Percentiles rank a stretch among this genome's conserved stretches.
phyloP scores from a whole-genome alignment of 2,797 vertebrate species.

The Ataeniobius toweri region DNA sequence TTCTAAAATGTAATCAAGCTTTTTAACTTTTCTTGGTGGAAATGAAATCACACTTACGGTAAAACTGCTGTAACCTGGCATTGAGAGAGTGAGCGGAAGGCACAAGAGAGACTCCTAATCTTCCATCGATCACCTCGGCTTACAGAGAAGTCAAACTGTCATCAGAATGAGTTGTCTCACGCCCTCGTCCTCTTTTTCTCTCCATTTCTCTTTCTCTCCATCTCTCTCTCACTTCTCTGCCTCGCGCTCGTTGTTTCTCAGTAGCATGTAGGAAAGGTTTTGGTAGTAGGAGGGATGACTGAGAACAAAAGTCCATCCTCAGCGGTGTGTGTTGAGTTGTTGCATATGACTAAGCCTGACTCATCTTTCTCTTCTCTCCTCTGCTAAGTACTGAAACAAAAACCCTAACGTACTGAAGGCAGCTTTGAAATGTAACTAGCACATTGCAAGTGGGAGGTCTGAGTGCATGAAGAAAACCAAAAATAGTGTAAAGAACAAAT shows the following conservation, averaged over 20 bases:
- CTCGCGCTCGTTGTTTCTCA: conserved; percentile 59
- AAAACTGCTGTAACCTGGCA: conserved; percentile 66
- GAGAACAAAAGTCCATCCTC: conserved; percentile 69
- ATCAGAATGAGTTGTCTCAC: conserved; percentile 51
- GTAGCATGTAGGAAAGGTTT: conserved; percentile 56
- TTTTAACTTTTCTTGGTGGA: conserved; percentile 4
- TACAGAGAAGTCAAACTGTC: conserved; percentile 39
- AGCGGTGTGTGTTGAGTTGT: conserved; percentile 60
- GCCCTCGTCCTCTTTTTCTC: conserved; percentile 44
- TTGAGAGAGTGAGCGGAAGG: conserved; percentile 20
- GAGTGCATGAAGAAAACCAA: conserved; percentile 9
- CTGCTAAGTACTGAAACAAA: conserved; percentile 52
- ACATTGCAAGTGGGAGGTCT: conserved; percentile 37
- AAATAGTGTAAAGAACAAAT: not conserved
- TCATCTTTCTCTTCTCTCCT: conserved; percentile 70
- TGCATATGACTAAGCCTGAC: conserved; percentile 76
- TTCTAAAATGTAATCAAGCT: not conserved
- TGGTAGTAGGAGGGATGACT: conserved; percentile 75
- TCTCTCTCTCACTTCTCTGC: conserved; percentile 52
- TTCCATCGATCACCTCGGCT: conserved; percentile 43
- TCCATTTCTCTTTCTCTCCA: conserved; percentile 47
- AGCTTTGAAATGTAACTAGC: conserved; percentile 22
- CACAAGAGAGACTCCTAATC: conserved; percentile 21
- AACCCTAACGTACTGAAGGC: conserved; percentile 36
- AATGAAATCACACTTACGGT: conserved; percentile 67